A percentile compares a stretch with the other conserved stretches of the same genome.
phyloP scores from a whole-genome alignment of 2,797 vertebrate species.

The Peromyscus aztecus region DNA sequence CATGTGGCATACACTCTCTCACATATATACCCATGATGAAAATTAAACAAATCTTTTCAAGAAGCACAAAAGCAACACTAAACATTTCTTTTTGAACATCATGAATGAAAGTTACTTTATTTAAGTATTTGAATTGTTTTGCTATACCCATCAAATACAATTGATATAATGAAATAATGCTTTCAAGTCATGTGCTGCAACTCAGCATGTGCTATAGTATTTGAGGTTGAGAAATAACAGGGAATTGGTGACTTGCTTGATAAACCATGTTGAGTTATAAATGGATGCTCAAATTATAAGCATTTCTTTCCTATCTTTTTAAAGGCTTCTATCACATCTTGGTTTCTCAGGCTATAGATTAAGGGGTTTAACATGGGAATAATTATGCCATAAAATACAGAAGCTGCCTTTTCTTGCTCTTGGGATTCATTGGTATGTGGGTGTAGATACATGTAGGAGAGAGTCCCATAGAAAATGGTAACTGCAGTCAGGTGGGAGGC shows the following conservation, averaged over 20 bases:
- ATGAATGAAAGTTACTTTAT: not conserved
- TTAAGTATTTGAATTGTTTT: not conserved
- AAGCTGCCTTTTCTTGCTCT: constrained; percentile 69
- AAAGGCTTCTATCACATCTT: constrained; percentile 61
- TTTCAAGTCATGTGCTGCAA: not conserved
- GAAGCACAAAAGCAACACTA: not conserved
- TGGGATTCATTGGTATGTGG: not conserved
- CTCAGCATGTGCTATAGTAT: not conserved
- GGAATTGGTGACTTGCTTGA: not conserved
- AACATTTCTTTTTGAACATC: not conserved
- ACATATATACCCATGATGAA: not conserved
- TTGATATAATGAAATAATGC: not conserved
- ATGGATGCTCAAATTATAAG: not conserved
- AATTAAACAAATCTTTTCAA: not conserved
- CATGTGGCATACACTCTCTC: not conserved
- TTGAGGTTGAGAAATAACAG: not conserved
- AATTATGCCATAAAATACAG: constrained; percentile 70
- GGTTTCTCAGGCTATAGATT: constrained; percentile 72
- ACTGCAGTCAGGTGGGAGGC: constrained; percentile 74
- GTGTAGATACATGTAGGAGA: constrained; percentile 68
- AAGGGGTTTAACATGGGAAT: constrained; percentile 76
- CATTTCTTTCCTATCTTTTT: constrained; percentile 33
- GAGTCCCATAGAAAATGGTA: constrained; percentile 78
- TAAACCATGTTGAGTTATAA: not conserved
- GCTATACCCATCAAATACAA: not conserved